Percentiles rank a stretch among this genome's conserved stretches.
Conservation (phyloP, 2,797 vertebrate species). For the Labroides dimidiatus region DNA sequence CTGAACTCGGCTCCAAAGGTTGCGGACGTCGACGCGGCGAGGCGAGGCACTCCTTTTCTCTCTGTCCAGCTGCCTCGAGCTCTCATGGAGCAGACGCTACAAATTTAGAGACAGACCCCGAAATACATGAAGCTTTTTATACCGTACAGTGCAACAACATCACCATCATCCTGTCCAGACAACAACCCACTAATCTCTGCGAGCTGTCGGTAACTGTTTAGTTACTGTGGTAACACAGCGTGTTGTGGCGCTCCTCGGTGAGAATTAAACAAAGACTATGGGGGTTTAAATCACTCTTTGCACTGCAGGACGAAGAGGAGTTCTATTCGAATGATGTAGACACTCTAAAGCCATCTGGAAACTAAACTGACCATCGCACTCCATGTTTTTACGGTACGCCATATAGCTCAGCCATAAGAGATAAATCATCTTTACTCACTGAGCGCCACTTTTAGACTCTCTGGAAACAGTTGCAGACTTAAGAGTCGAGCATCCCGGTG, state of each 20-base stretch:
- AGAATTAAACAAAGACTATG: constrained; percentile 41
- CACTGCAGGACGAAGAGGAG: constrained; percentile 60
- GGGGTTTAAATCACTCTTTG: constrained; percentile 62
- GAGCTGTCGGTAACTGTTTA: constrained; percentile 57
- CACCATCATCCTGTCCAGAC: constrained; percentile 64
- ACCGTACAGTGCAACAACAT: constrained; percentile 40
- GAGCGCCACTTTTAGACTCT: constrained; percentile 4
- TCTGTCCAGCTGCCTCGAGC: constrained; percentile 42
- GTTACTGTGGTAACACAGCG: constrained; percentile 55
- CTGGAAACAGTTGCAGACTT: constrained; percentile 24
- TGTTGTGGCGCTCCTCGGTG: constrained; percentile 44
- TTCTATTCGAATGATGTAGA: constrained; percentile 15
- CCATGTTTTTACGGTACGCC: constrained; percentile 1
- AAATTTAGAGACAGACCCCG: constrained; percentile 68
- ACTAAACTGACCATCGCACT: constrained; percentile 14
- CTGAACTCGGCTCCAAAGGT: constrained; percentile 65
- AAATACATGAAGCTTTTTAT: constrained; percentile 68
- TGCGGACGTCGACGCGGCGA: constrained; percentile 43
- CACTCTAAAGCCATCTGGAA: constrained; percentile 21
- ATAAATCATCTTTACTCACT: constrained; percentile 14
- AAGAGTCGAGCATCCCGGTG: constrained; percentile 1
- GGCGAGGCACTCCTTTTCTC: constrained; percentile 53
- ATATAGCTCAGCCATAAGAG: background rate
- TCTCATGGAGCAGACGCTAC: constrained; percentile 59
- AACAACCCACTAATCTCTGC: constrained; percentile 69